phyloP scores from a whole-genome alignment of 1,140 invertebrate species.

The Drosophila miranda region DNA sequence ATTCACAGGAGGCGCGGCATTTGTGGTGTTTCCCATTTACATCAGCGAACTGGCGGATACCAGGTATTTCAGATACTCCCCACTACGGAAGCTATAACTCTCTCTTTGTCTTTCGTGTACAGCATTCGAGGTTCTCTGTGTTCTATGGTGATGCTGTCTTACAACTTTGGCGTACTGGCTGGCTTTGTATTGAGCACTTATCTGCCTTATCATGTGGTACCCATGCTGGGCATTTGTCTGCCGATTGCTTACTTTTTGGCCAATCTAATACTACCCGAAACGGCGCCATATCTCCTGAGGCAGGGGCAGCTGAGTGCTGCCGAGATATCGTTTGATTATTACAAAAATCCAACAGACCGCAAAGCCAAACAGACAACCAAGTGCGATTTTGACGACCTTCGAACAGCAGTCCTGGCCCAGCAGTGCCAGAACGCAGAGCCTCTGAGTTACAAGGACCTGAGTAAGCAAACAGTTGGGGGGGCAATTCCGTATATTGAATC shows the following conservation, averaged over 20 bases:
- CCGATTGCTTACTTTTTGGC: slow-evolving; percentile 86
- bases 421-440: slow-evolving; percentile 2
- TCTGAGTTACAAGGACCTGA: slow-evolving; percentile 47
- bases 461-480: slow-evolving; percentile 32
- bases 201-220: slow-evolving; percentile 86
- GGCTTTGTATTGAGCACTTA: slow-evolving; percentile 88
- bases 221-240: slow-evolving; percentile 86
- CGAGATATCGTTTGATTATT: slow-evolving; percentile 84
- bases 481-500: background rate
- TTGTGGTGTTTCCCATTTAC: slow-evolving; percentile 81
- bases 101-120: background rate
- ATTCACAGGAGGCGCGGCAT: slow-evolving; percentile 77
- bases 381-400: slow-evolving; percentile 33
- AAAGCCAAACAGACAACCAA: background rate
- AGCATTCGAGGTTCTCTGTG: slow-evolving; percentile 90
- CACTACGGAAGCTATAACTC: no score
- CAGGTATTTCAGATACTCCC: slow-evolving; percentile 18
- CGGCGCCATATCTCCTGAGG: slow-evolving; percentile 88
- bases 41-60: slow-evolving; percentile 81
- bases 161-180: slow-evolving; percentile 90
- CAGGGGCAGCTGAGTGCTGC: slow-evolving; percentile 86
- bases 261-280: slow-evolving; percentile 90
- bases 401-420: slow-evolving; percentile 35
- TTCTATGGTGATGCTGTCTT: slow-evolving; percentile 90
- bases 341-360: slow-evolving; percentile 33